Base-by-base conservation (phyloP, 2,888 invertebrate genomes). In the Candidula unifasciata region DNA sequence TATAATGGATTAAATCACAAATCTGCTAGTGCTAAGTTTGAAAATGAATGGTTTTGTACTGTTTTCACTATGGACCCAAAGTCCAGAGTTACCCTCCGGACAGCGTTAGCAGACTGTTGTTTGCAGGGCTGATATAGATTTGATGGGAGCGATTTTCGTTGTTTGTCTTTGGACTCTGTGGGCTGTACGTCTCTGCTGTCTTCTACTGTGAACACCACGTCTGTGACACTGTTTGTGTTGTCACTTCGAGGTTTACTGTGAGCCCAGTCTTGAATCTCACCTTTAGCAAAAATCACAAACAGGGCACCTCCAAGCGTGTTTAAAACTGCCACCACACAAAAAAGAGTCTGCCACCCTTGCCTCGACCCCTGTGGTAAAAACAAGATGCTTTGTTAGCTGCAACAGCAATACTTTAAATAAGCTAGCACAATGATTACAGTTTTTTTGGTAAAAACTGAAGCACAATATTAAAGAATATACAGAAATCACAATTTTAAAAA, bases 341-440 rank as follows among this genome's bases (percentile, higher is more conserved):
- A 97, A 3, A 98, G 96, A 54, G 95, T 94, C 85, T 96, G 95
- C 98, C 98, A 98, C 94, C 97, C 96, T 57, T 95, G 95, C n/a
- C 95, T 95, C 1, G 95, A 95, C 96, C 96, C 94, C 35, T 92
- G 95, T 21, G 77, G 79, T 60, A 33, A 24, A n/a, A 21, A 52
- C 52, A 57, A 77, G 27, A 44, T 44, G 52, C 16, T 6, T 3
- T n/a, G 21, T 24, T 16, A 60, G 21, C n/a, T 3, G n/a, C 21
- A 60, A 24, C 60, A 60, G 21, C 24, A 24, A 13, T 18, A 0
- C 13, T 24, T 60, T 24, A 24, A 24, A 3, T 60, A 24, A n/a
- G 21, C 10, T n/a, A 24, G 60, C 60, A 60, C 57, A 54, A 18
- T 24, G 21, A 24, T 60, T 24, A 60, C 5, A 60, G 18, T 16